These are phyloP conservation scores for Cyanistes caeruleus DNA, from an alignment of 2,113 vertebrate species.

Conservation along the genomic window DNA sequence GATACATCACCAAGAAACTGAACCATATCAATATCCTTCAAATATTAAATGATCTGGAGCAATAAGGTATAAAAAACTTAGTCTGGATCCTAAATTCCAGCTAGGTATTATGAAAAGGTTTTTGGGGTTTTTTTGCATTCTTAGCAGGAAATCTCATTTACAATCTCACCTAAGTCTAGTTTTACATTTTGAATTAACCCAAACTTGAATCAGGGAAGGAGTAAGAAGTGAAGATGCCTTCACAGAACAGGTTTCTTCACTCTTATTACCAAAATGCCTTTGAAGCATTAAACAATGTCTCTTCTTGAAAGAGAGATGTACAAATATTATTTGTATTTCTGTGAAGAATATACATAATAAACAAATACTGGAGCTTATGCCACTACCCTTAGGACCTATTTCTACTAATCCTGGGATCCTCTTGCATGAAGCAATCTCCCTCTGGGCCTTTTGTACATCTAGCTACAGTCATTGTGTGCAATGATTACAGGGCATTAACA, in stretches of 20 bases:
- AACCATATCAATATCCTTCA: not conserved
- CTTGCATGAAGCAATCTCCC: not conserved
- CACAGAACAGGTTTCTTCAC: not conserved
- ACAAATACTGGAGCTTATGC: not conserved
- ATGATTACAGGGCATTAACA: not conserved
- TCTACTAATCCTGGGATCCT: not conserved
- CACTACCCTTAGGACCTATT: not conserved
- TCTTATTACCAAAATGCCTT: rapidly evolving
- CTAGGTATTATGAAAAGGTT: not conserved
- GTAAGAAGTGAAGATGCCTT: not conserved
- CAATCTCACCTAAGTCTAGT: not conserved
- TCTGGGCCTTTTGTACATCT: not conserved
- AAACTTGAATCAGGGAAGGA: not conserved
- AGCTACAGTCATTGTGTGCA: not conserved
- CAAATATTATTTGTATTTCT: not conserved
- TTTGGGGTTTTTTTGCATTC: not conserved
- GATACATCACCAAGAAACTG: not conserved
- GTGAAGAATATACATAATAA: not conserved
- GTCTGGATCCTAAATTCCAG: not conserved
- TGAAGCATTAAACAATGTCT: not conserved
- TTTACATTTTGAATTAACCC: not conserved
- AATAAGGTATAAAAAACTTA: not conserved
- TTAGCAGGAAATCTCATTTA: not conserved
- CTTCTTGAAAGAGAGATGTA: not conserved
- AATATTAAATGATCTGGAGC: not conserved